Base-by-base conservation (phyloP, 1,140 invertebrate genomes). In the Sycophila sp. region DNA sequence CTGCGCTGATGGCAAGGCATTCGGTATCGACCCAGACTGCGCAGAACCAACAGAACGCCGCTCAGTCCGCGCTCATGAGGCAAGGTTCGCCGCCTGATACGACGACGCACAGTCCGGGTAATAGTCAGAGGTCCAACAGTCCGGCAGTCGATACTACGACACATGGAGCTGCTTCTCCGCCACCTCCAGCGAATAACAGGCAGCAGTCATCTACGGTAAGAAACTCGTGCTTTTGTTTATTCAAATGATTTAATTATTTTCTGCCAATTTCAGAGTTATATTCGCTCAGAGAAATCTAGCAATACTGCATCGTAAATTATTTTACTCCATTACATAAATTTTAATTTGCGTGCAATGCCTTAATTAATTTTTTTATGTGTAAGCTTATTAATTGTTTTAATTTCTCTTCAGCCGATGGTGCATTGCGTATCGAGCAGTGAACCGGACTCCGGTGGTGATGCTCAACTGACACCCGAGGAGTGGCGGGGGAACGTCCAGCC, bases 361-460 rank as follows among this genome's bases (percentile, higher is more conserved):
- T n/a, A n/a, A n/a, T n/a, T n/a, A n/a, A n/a, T n/a, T n/a, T n/a
- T n/a, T n/a, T n/a, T n/a, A n/a, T n/a, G n/a, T n/a, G n/a, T n/a
- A n/a, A n/a, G n/a, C n/a, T n/a, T 42, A 17, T 42, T 42, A 42
- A 42, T 42, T 42, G 22, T 0, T 22, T 36, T 40, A n/a, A 42
- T 38, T 26, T 6, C 42, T 73, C 87, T 87, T 40, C 81, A 93
- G 92, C 90, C 90, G 2, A 93, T 93, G 92, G 94, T 95, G 19
- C 93, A 94, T 81, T 94, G 92, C 79, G 91, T 94, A 53, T 94
- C 94, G 3, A 94, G 93, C 77, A 94, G 93, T 78, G 92, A 94
- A 78, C 92, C 91, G 13, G 92, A 93, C 81, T 89, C 91, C 58
- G 89, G 89, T 0, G 89, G 89, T 0, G 92, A 92, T 53, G 72